Evolutionary conservation across 2,113 vertebrate species (phyloP).

Genomic region (Campylomormyrus tamandua): DNA sequence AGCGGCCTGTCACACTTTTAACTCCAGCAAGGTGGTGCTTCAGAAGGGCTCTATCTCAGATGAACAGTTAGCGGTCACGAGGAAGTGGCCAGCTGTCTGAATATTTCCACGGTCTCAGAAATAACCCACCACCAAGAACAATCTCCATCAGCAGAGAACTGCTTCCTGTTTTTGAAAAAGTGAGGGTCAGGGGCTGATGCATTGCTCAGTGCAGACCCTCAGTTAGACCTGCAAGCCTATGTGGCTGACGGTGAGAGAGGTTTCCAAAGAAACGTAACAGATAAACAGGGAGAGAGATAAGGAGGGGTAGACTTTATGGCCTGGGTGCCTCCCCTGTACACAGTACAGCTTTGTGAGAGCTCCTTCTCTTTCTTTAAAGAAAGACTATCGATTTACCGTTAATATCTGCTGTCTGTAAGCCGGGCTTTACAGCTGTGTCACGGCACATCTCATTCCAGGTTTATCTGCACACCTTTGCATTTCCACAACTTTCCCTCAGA

Average conservation of each 20-base stretch:
- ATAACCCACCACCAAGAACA: slow-evolving; percentile 38
- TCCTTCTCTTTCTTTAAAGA: neutral
- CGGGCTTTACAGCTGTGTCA: neutral
- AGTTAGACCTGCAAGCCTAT: neutral
- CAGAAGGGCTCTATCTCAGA: neutral
- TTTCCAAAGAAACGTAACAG: slow-evolving; percentile 50
- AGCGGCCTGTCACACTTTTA: neutral
- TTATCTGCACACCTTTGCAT: neutral
- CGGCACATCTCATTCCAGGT: neutral
- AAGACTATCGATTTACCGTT: neutral
- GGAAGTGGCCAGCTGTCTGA: slow-evolving; percentile 23
- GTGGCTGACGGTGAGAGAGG: neutral
- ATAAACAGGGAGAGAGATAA: slow-evolving; percentile 54
- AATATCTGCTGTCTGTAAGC: neutral
- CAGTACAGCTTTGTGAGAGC: neutral
- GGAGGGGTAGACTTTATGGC: neutral
- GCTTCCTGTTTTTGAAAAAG: slow-evolving; percentile 57
- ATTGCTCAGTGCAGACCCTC: neutral
- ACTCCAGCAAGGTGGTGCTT: neutral
- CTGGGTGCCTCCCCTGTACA: neutral
- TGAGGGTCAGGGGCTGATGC: neutral
- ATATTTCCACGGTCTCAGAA: slow-evolving; percentile 44
- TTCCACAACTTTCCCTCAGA: neutral
- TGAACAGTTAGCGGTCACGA: neutral
- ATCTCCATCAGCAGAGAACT: slow-evolving; percentile 44